Percentiles rank a stretch among this genome's conserved stretches.
phyloP scores from a whole-genome alignment of 2,113 vertebrate species.

The Regulus satrapa region DNA sequence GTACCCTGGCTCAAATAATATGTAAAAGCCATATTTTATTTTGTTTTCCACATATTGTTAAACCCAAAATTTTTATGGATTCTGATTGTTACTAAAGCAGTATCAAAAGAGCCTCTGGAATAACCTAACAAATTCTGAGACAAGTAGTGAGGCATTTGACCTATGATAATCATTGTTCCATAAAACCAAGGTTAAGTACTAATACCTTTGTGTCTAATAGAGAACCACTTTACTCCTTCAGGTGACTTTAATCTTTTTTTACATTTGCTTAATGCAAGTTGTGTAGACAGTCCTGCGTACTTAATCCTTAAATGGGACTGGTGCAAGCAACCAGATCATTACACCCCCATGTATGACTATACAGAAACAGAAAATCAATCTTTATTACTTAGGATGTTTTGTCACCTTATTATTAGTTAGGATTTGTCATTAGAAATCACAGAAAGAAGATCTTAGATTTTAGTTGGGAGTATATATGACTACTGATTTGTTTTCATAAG shows the following conservation, averaged over 20 bases:
- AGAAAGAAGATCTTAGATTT: not conserved
- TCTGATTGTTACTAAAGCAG: not conserved
- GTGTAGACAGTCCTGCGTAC: not conserved
- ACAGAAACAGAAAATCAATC: not conserved
- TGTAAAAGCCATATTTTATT: rapidly evolving
- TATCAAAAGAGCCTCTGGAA: not conserved
- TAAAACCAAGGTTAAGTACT: not conserved
- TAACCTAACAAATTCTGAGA: not conserved
- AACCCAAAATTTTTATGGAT: not conserved
- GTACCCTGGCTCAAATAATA: not conserved
- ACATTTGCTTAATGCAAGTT: not conserved
- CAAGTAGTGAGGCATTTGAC: not conserved
- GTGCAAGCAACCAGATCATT: not conserved
- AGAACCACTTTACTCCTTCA: not conserved
- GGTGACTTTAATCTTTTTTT: not conserved
- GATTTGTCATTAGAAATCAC: not conserved
- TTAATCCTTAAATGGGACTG: not conserved
- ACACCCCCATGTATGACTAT: not conserved
- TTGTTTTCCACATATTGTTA: not conserved
- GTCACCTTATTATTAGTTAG: not conserved
- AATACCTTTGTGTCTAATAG: not conserved
- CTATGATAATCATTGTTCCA: not conserved
- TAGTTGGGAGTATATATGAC: not conserved
- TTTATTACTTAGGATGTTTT: not conserved
- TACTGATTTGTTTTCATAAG: not conserved